phyloP scores from a whole-genome alignment of 2,113 vertebrate species.

The Hippocampus guttulatus region DNA sequence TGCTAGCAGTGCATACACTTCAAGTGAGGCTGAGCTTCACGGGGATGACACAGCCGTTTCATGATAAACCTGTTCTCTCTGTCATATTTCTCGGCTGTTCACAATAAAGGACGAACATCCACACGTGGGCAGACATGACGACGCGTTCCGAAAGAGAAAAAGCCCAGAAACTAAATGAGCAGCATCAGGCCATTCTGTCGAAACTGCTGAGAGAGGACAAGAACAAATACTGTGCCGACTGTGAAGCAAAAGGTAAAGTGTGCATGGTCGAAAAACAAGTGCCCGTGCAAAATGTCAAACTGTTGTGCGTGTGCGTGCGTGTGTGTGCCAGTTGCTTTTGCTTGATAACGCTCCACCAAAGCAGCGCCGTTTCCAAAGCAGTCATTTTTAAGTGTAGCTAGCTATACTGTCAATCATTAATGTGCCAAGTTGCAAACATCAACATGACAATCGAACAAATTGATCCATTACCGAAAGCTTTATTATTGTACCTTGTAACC shows the following conservation, averaged over 20 bases:
- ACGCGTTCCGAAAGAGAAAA: slow-evolving; percentile 92
- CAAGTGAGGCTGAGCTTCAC: neutral
- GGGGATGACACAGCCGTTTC: slow-evolving; percentile 32
- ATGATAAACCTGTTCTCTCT: slow-evolving; percentile 9
- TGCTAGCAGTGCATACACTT: slow-evolving; percentile 20
- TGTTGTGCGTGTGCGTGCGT: neutral
- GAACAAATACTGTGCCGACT: slow-evolving; percentile 96
- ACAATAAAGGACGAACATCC: neutral
- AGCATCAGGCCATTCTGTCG: slow-evolving; percentile 90
- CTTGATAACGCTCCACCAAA: slow-evolving; percentile 6
- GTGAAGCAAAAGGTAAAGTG: slow-evolving; percentile 87
- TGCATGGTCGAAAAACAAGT: neutral
- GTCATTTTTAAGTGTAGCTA: too few relatives aligned
- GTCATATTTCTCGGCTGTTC: slow-evolving; percentile 2
- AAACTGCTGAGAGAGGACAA: slow-evolving; percentile 87
- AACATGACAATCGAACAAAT: neutral
- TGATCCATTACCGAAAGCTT: neutral
- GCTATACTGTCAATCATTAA: neutral
- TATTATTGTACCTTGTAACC: neutral
- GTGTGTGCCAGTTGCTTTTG: neutral
- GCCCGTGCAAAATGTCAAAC: neutral
- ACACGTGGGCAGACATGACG: slow-evolving; percentile 72
- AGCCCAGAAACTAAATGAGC: slow-evolving; percentile 93
- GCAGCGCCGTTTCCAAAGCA: slow-evolving; percentile 1
- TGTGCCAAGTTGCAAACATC: neutral